These are phyloP conservation scores for Reticulitermes lucifugus DNA, from an alignment of 2,888 invertebrate species.

Conservation along the genomic window DNA sequence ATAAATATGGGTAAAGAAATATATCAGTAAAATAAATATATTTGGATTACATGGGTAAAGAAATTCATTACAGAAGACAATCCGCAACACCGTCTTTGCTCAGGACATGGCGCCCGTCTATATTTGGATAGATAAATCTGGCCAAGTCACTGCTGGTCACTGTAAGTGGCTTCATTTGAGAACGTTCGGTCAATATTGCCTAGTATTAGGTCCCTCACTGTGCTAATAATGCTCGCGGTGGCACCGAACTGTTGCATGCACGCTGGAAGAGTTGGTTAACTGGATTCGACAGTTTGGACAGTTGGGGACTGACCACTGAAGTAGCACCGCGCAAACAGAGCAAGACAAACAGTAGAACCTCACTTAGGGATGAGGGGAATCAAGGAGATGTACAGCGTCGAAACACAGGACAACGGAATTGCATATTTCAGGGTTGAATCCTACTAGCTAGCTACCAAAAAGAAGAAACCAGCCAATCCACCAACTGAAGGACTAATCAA, in stretches of 20 bases:
- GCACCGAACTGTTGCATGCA: constrained; percentile 8
- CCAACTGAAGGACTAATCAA: too few species aligned
- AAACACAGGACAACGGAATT: not conserved
- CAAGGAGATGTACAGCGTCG: not conserved
- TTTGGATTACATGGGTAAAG: too few species aligned
- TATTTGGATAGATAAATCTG: not conserved
- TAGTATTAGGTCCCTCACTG: not conserved
- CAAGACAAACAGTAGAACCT: constrained; percentile 28
- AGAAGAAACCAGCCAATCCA: too few species aligned
- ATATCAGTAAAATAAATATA: too few species aligned
- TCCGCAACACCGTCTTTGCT: too few species aligned
- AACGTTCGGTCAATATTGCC: constrained; percentile 20
- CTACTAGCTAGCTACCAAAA: too few species aligned
- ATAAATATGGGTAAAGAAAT: too few species aligned
- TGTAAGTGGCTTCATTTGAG: constrained; percentile 19
- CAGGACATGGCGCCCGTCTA: not conserved
- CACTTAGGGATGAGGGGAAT: not conserved
- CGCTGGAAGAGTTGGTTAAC: constrained; percentile 13
- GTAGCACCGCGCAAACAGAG: constrained; percentile 10
- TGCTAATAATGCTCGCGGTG: constrained; percentile 14
- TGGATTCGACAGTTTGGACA: constrained; percentile 39
- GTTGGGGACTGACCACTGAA: constrained; percentile 22
- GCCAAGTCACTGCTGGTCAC: not conserved
- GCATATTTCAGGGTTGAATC: too few species aligned
- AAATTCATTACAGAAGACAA: too few species aligned